A percentile compares a stretch with the other conserved stretches of the same genome.
phyloP scores from a whole-genome alignment of 2,797 vertebrate genomes.

The Hylomyscus alleni region DNA sequence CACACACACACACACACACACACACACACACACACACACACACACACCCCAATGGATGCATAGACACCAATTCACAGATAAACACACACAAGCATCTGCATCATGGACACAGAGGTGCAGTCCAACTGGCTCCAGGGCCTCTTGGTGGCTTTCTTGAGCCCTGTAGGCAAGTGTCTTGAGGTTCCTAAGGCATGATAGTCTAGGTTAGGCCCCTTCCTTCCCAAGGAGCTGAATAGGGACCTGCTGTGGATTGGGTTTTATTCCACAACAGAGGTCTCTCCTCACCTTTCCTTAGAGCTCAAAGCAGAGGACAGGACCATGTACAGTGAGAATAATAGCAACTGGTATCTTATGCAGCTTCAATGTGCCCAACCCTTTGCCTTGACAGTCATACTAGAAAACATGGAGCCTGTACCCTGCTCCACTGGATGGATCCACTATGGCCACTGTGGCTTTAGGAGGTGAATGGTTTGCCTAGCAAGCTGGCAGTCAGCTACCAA shows the following conservation, averaged over 20 bases:
- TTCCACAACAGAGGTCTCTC: neutral
- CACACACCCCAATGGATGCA: too few species aligned
- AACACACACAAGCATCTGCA: neutral
- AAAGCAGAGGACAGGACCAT: neutral
- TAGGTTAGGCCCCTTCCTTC: neutral
- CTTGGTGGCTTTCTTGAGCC: neutral
- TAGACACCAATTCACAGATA: neutral
- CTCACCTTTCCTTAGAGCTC: neutral
- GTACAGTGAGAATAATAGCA: neutral
- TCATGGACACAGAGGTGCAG: neutral
- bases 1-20: too few species aligned
- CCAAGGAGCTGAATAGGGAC: neutral
- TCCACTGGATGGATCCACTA: neutral
- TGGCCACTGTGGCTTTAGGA: neutral
- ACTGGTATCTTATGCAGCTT: neutral
- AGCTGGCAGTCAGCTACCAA: too few species aligned
- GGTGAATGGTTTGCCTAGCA: neutral
- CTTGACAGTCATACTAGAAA: too few species aligned
- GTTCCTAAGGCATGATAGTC: neutral
- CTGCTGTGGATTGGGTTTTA: neutral
- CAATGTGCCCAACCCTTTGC: fast-evolving
- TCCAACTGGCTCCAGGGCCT: neutral
- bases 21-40: neutral
- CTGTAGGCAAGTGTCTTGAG: neutral
- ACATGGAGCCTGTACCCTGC: neutral